Evolutionary conservation across 2,888 invertebrate species (phyloP).

Genomic region (Tuberolachnus salignus): DNA sequence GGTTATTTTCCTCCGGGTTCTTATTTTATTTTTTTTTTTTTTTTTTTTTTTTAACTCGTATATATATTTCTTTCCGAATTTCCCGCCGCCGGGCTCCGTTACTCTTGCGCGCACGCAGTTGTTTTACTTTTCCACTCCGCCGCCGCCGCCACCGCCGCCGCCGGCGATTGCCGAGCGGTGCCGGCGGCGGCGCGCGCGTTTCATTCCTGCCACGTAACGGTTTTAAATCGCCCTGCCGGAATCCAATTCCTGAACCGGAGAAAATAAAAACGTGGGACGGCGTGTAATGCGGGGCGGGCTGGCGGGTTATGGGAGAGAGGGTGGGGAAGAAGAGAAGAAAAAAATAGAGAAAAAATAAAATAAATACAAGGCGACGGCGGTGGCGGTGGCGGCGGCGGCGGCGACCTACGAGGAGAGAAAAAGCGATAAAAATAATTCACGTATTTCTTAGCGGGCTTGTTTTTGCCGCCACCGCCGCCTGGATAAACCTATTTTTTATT

Average conservation of each 20-base stretch:
- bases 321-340: too few relatives aligned
- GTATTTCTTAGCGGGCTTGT: slow-evolving; percentile 55
- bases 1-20: slow-evolving; percentile 53
- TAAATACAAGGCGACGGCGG: slow-evolving; percentile 6
- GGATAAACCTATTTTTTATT: slow-evolving; percentile 27
- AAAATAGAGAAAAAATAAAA: background rate
- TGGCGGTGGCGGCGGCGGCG: too few relatives aligned
- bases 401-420: slow-evolving; percentile 38
- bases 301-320: too few relatives aligned
- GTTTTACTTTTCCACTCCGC: slow-evolving; percentile 62
- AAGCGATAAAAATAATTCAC: slow-evolving; percentile 55
- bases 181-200: slow-evolving; percentile 22
- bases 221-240: slow-evolving; percentile 51
- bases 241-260: slow-evolving; percentile 49
- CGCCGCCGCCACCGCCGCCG: slow-evolving; percentile 53
- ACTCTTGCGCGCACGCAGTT: slow-evolving; percentile 1
- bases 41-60: slow-evolving; percentile 49
- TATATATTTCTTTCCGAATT: slow-evolving; percentile 53
- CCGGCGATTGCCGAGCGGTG: background rate
- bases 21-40: slow-evolving; percentile 58
- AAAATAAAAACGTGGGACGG: slow-evolving; percentile 36
- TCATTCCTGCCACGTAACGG: slow-evolving; percentile 56
- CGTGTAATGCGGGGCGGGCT: too few relatives aligned
- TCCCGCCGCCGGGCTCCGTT: slow-evolving; percentile 43
- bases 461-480: slow-evolving; percentile 28